Conservation (phyloP, 2,113 vertebrate species). For the Neoarius graeffei region DNA sequence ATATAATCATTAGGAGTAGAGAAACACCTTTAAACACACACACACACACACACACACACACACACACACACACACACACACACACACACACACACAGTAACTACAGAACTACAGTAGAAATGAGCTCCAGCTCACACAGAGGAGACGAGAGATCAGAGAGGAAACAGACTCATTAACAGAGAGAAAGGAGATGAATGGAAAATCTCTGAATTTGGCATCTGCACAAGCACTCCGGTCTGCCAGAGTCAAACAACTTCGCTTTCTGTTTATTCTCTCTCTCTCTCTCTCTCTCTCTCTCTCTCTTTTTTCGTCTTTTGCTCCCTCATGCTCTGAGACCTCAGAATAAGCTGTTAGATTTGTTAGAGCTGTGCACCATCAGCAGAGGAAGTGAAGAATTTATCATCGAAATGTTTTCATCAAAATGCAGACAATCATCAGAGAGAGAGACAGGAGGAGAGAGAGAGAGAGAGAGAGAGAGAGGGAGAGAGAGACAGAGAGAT, state of each 20-base stretch:
- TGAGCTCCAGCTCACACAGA: not conserved
- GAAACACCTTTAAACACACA: not conserved
- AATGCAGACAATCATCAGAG: not conserved
- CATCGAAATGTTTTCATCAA: not conserved
- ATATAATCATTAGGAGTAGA: not conserved
- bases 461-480: not conserved
- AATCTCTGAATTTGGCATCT: not conserved
- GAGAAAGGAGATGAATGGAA: not conserved
- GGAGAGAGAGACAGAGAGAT: not conserved
- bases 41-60: not conserved
- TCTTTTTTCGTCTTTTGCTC: not conserved
- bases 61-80: not conserved
- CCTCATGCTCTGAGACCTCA: not conserved
- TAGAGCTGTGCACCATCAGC: not conserved
- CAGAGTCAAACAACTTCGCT: constrained; percentile 9
- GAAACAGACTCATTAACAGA: not conserved
- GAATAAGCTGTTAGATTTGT: constrained; percentile 26
- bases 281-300: not conserved
- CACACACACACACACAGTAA: not conserved
- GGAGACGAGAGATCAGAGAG: not conserved
- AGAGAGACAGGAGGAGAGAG: not conserved
- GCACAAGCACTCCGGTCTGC: not conserved
- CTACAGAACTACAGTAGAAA: not conserved
- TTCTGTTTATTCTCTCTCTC: not conserved
- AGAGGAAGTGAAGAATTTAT: not conserved